Evolutionary conservation across 2,797 vertebrate species (phyloP).

Genomic region (Naso thynnoides): DNA sequence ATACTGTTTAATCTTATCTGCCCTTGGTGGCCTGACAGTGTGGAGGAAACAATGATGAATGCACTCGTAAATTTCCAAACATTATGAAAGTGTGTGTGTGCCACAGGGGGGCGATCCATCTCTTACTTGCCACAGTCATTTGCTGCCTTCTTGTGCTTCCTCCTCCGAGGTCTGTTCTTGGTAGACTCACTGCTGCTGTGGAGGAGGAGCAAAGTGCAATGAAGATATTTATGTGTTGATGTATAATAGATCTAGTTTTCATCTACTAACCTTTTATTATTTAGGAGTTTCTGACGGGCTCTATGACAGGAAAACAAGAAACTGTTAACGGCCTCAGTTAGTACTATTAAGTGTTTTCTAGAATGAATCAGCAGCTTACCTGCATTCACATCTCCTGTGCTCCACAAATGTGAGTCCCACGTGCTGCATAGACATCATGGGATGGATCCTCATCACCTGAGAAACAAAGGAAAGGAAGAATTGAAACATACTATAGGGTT

Average conservation of each 20-base stretch:
- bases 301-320: constrained; percentile 48
- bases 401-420: constrained; percentile 88
- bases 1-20: constrained; percentile 45
- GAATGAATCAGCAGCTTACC: constrained; percentile 74
- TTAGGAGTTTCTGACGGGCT: constrained; percentile 31
- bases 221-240: constrained; percentile 29
- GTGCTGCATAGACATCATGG: constrained; percentile 60
- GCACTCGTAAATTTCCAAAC: constrained; percentile 36
- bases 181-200: constrained; percentile 43
- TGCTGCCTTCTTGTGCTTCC: constrained; percentile 84
- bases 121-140: constrained; percentile 88
- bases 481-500: neutral
- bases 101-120: constrained; percentile 36
- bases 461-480: constrained; percentile 3
- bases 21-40: constrained; percentile 31
- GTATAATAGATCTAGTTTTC: constrained; percentile 18
- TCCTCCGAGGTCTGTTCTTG: constrained; percentile 78
- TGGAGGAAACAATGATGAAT: constrained; percentile 38
- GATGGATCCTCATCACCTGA: constrained; percentile 85
- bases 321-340: constrained; percentile 1
- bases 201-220: constrained; percentile 27
- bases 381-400: constrained; percentile 89
- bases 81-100: constrained; percentile 26
- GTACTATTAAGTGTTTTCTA: neutral
- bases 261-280: constrained; percentile 67